Percentiles rank a stretch among this genome's conserved stretches.
phyloP scores from a whole-genome alignment of 2,888 invertebrate species.

The Eupithecia abbreviata region DNA sequence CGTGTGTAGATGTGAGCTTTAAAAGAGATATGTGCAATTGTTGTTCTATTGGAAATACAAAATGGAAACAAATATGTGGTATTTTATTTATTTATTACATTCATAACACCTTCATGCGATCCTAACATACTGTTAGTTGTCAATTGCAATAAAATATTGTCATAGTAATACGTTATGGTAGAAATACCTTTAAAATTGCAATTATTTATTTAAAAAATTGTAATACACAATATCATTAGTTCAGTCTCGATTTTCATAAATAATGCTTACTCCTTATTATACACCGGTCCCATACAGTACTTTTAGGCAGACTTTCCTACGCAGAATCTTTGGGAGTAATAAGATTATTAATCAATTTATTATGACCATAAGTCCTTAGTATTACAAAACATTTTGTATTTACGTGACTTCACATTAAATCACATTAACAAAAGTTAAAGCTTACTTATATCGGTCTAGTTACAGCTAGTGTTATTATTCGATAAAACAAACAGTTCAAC shows the following conservation, averaged over 20 bases:
- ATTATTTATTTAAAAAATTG: constrained; percentile 10
- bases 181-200: constrained; percentile 5
- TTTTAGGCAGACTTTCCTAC: neutral
- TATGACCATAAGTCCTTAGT: neutral
- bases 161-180: constrained; percentile 24
- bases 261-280: constrained; percentile 12
- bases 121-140: constrained; percentile 30
- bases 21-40: constrained; percentile 79
- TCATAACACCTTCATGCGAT: constrained; percentile 31
- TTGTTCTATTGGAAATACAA: constrained; percentile 82
- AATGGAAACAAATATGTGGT: constrained; percentile 64
- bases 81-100: constrained; percentile 47
- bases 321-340: constrained; percentile 9
- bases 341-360: constrained; percentile 3
- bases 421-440: neutral
- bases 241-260: constrained; percentile 42
- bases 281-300: constrained; percentile 5
- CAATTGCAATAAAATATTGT: constrained; percentile 20
- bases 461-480: neutral
- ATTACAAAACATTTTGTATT: neutral
- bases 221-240: constrained; percentile 30
- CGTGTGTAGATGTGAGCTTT: constrained; percentile 70
- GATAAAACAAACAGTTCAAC: neutral
- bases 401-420: neutral
- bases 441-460: neutral